Evolutionary conservation across 2,113 vertebrate species (phyloP), one percentile per base, ranked within the genome.

Genomic region (Dasyornis broadbenti): DNA sequence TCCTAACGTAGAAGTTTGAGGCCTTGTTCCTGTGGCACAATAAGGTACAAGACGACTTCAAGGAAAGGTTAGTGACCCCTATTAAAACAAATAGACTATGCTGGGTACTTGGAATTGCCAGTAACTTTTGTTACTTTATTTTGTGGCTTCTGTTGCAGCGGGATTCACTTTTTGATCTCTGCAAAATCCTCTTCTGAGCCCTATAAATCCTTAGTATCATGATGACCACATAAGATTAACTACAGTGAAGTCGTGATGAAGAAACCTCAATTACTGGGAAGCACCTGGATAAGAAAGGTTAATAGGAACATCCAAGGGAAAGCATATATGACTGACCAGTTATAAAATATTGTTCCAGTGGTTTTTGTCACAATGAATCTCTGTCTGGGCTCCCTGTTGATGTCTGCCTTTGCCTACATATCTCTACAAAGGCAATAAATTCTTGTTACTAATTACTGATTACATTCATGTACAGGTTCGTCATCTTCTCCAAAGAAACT

Each of bases 81-180:
- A 40, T 78, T 91, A 95, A 85, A 97, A 91, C 76, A 86, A 93
- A 87, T 59, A 65, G 31, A 49, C 45, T 89, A 18, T 35, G 13
- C 39, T 80, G 44, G 17, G 31, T 87, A 56, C 73, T 95, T 64
- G 68, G 84, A 95, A 91, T 94, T 94, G 66, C 86, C 64, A 37
- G 59, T 64, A 84, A 94, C 13, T 85, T 91, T 59, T 44, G 44
- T 65, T 89, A 44, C 39, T 31, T 54, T 44, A n/a, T 81, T 76
- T 89, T 18, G 45, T 64, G 64, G 40, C 16, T 92, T 86, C 68
- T 86, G 37, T 87, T 91, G 80, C 33, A 88, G 52, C 33, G 40
- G 35, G 45, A 66, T 92, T 90, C 59, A 76, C 37, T 69, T 92
- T 79, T 77, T 82, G 44, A 61, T 66, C 66, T 71, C 61, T 85